Base-by-base conservation (phyloP, 2,888 invertebrate genomes). In the Sarcophaga carnaria region DNA sequence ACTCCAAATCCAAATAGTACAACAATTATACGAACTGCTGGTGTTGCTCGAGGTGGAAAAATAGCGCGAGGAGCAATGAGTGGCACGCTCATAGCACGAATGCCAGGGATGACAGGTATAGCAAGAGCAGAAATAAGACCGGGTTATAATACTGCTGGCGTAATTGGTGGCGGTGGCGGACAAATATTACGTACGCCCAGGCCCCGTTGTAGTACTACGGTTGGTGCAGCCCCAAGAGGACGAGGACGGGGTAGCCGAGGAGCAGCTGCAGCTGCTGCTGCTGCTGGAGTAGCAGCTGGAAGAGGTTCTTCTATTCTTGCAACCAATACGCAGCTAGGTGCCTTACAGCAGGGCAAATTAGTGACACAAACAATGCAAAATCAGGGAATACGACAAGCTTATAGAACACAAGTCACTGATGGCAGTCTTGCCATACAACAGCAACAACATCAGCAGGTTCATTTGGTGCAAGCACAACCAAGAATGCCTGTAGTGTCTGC, bases 401-500 rank as follows among this genome's bases (percentile, higher is more conserved):
- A 89, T 54, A 84, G 89, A 59, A 87, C 86, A 20, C 80, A 81
- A 85, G 66, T 88, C 10, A 83, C 22, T 14, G 88, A 89, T 22
- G 64, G 63, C 11, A 70, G 12, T 67, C 4, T 64, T 4, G 74
- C 69, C 63, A 14, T 71, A 45, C 84, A 85, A 54, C 84, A 84
- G n/a, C 81, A 82, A 11, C 88, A 88, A 27, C 89, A 89, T 12
- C 90, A 89, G 66, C 90, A 90, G 60, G 75, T 90, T 10, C 90
- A 90, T 67, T 84, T 90, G 74, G 75, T 89, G 54, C 90, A 90
- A 67, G 17, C 87, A 0, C 90, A 89, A 60, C 89, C 88, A 0
- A 88, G 90, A 12, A 67, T 76, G 37, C 76, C 85, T 0, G 86
- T 83, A 12, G 82, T 76, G 3, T 62, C 60, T 27, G 49, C 72